Conservation (phyloP, 2,797 vertebrate genomes). For the Halcyon chelicuti region DNA sequence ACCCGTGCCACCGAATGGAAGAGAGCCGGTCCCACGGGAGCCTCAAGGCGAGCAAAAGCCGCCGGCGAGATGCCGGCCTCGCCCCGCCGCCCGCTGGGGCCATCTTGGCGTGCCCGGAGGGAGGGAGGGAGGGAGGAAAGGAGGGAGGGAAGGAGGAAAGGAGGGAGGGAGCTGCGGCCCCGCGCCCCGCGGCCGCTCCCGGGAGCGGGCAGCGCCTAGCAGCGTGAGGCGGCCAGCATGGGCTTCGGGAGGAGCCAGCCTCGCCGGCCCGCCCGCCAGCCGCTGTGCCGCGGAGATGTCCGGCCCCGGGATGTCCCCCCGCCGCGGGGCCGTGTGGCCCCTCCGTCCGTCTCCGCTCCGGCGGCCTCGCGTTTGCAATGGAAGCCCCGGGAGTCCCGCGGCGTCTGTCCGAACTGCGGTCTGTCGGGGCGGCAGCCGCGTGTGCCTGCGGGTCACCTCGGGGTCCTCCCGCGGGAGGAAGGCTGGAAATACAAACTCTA, state of each 20-base stretch:
- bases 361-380: background rate
- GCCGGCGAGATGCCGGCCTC: background rate
- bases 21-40: background rate
- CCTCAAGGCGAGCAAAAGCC: background rate
- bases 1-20: rapidly evolving
- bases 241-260: background rate
- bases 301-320: background rate
- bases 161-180: background rate
- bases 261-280: background rate
- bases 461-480: background rate
- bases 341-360: background rate
- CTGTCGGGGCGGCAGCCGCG: background rate
- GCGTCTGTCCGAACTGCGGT: background rate
- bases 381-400: background rate
- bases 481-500: background rate
- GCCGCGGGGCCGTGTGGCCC: background rate
- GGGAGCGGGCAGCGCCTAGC: background rate
- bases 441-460: background rate
- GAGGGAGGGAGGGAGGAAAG: background rate
- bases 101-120: background rate
- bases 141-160: background rate
- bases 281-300: background rate
- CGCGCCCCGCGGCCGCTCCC: background rate
- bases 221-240: background rate
- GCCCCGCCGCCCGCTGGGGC: background rate